phyloP scores from a whole-genome alignment of 2,113 vertebrate genomes.

The Scomber japonicus region DNA sequence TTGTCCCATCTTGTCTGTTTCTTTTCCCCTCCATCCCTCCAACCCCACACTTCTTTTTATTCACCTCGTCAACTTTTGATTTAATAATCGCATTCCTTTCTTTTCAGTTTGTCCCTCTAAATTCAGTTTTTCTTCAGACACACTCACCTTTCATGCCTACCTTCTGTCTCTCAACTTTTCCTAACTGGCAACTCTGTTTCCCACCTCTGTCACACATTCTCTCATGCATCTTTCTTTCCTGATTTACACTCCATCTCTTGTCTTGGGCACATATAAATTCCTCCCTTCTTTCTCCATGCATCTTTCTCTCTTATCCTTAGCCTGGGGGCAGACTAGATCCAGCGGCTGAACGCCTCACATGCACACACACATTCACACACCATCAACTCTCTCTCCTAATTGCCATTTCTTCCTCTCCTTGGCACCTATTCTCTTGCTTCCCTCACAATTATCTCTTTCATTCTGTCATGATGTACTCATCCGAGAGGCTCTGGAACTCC shows the following conservation, averaged over 20 bases:
- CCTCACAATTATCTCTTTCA: background rate
- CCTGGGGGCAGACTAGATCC: slow-evolving; percentile 8
- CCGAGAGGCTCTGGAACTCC: slow-evolving; percentile 75
- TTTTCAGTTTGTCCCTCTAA: background rate
- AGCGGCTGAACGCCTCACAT: no score
- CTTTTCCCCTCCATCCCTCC: no score
- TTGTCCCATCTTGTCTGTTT: background rate
- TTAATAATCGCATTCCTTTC: background rate
- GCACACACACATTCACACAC: background rate
- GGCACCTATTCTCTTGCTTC: background rate
- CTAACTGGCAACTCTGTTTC: background rate
- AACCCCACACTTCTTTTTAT: background rate
- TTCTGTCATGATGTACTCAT: slow-evolving; percentile 59
- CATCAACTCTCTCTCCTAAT: slow-evolving; percentile 1
- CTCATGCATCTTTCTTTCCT: background rate
- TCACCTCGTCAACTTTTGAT: background rate
- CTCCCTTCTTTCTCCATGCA: background rate
- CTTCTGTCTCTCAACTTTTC: background rate
- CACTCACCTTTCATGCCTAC: background rate
- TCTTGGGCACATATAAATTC: no score
- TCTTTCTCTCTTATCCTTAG: background rate
- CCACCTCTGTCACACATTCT: background rate
- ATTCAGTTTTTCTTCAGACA: background rate
- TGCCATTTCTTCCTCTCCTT: background rate
- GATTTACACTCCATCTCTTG: no score